Conservation (phyloP, 2,888 invertebrate genomes). For the Yponomeuta cagnagella region DNA sequence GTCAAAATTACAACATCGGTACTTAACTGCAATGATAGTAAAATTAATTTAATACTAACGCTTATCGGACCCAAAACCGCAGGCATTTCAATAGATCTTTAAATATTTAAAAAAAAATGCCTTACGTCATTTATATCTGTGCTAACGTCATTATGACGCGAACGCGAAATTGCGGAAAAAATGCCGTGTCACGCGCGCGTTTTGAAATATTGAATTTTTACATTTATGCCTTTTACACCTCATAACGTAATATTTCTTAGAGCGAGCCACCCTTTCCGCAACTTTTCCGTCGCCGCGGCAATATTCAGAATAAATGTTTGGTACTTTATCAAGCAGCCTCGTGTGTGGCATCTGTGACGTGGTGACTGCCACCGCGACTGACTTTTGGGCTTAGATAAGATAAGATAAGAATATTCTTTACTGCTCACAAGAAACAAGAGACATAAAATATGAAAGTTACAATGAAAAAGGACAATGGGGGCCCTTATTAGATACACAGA, state of each 20-base stretch:
- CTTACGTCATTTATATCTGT: slow-evolving; percentile 3
- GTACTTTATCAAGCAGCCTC: slow-evolving; percentile 57
- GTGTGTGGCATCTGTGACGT: slow-evolving; percentile 30
- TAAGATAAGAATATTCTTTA: no score
- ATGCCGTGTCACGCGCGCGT: slow-evolving; percentile 44
- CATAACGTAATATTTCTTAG: slow-evolving; percentile 73
- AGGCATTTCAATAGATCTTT: not conserved
- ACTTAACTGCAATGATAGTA: no score
- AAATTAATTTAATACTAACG: no score
- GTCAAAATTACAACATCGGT: no score
- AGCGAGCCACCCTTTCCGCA: slow-evolving; percentile 49
- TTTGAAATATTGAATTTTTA: slow-evolving; percentile 73
- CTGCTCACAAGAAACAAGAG: no score
- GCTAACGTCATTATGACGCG: slow-evolving; percentile 44
- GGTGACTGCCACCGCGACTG: not conserved
- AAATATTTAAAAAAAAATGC: not conserved
- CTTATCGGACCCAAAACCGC: not conserved
- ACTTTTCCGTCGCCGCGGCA: slow-evolving; percentile 65
- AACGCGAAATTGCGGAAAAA: slow-evolving; percentile 58
- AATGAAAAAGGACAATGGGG: no score
- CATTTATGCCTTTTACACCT: slow-evolving; percentile 75
- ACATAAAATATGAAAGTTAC: no score
- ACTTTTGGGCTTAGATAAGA: not conserved
- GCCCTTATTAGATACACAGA: no score
- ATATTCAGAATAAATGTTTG: slow-evolving; percentile 73